Evolutionary conservation across 2,797 vertebrate genomes (phyloP), one percentile per base, ranked within the genome.

Genomic region (Hybognathus amarus): DNA sequence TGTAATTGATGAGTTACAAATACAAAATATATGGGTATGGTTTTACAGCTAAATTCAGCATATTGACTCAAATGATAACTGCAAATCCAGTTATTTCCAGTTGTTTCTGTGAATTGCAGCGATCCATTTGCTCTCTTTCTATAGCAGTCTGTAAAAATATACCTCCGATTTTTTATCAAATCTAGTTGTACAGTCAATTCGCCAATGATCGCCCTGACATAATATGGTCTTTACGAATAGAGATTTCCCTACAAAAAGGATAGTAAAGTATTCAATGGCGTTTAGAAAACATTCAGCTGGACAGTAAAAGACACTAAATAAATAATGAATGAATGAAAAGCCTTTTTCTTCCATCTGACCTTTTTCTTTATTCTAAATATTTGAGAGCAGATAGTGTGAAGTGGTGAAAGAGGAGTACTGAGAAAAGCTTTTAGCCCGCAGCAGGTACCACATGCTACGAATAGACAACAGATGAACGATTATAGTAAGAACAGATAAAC

Each of bases 331-430:
- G 22, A 54, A 52, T 52, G 42, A 52, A 63, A 80, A 50, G 33
- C 45, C 40, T 15, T 71, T 85, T 86, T 83, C 47, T 81, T 83
- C 79, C 61, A 69, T 67, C 24, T 54, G 6, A 79, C 73, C 59
- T 20, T 83, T 70, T n/a, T 74, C 84, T 88, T 63, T 82, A 87
- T 78, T 88, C 87, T 89, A 79, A 91, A 91, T 92, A 91, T 92
- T 89, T 92, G 87, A 92, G 78, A 77, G 76, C 63, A 83, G 70
- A 66, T 74, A 42, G 54, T 83, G 75, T 74, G 83, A 83, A 82
- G 75, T 69, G 68, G 75, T 69, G 30, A 47, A 77, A 83, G 70
- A 61, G 15, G 40, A 42, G 27, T 78, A 83, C 79, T 68, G 69
- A 74, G 70, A 80, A 87, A 86, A 80, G 84, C 84, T 83, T 90